phyloP scores from a whole-genome alignment of 1,140 invertebrate genomes.

The Drosophila seguyi region DNA sequence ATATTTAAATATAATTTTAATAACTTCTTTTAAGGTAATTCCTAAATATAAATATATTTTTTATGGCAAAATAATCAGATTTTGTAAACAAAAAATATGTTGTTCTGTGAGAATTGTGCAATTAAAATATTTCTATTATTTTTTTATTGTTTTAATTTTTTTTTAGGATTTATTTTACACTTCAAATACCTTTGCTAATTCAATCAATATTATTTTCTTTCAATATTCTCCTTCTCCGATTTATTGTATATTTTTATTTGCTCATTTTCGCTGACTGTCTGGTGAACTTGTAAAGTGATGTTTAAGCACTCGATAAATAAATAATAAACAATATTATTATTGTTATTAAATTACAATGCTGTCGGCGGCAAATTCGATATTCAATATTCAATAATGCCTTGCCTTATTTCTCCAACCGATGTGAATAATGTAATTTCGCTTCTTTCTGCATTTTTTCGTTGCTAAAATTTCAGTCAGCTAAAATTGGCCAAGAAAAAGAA shows the following conservation, averaged over 20 bases:
- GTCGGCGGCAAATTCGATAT: conserved; percentile 3
- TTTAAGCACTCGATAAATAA: conserved; percentile 16
- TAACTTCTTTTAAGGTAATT: too few relatives aligned
- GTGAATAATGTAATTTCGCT: conserved; percentile 50
- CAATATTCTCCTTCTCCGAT: neutral
- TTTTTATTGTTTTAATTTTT: too few relatives aligned
- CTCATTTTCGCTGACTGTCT: conserved; percentile 1
- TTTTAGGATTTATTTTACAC: neutral
- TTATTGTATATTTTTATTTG: neutral
- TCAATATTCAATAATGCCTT: conserved; percentile 24
- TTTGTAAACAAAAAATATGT: too few relatives aligned
- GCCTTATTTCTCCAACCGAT: conserved; percentile 3
- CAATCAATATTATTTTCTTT: neutral
- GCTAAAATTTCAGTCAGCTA: conserved; percentile 31
- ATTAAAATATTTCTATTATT: too few relatives aligned
- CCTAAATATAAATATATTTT: too few relatives aligned
- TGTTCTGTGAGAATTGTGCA: too few relatives aligned
- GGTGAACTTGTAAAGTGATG: conserved; percentile 15
- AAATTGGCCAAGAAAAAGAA: conserved; percentile 11
- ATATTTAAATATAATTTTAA: too few relatives aligned
- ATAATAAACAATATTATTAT: conserved; percentile 28
- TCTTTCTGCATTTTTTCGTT: conserved; percentile 27
- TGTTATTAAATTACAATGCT: conserved; percentile 42
- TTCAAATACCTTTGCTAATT: neutral
- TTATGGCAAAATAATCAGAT: too few relatives aligned